phyloP scores from a whole-genome alignment of 2,113 vertebrate species.

The Phrynosoma blainvillii region DNA sequence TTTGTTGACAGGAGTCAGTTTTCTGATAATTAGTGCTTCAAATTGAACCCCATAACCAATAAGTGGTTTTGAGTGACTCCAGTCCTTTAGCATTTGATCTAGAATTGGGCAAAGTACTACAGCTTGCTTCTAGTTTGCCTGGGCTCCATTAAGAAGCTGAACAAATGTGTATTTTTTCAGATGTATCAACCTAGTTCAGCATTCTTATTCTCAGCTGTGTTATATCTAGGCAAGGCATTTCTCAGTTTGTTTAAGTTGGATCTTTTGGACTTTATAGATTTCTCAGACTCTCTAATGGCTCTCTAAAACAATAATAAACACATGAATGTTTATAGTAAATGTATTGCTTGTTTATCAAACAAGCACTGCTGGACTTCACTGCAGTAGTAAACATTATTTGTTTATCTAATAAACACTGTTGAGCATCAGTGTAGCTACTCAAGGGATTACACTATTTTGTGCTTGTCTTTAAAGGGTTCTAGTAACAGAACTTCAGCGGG shows the following conservation, averaged over 20 bases:
- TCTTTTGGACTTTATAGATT: background rate
- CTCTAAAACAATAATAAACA: background rate
- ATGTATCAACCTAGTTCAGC: background rate
- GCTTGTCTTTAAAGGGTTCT: background rate
- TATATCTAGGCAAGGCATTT: background rate
- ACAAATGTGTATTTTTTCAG: background rate
- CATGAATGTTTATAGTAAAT: background rate
- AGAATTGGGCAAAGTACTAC: background rate
- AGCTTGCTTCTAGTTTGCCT: background rate
- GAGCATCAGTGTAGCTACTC: background rate
- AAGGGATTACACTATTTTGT: background rate
- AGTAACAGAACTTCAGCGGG: background rate
- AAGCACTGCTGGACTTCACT: background rate
- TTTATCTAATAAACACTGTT: background rate
- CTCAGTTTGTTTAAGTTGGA: background rate
- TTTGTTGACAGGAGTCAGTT: slow-evolving; percentile 8
- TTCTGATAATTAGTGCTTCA: background rate
- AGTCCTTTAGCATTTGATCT: background rate
- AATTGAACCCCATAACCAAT: background rate
- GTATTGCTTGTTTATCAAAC: background rate
- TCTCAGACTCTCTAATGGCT: background rate
- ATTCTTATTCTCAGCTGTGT: background rate
- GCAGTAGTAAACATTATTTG: background rate
- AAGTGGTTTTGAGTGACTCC: background rate
- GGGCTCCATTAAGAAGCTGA: background rate